These are phyloP conservation scores for Vulpes vulpes DNA, from an alignment of 2,113 vertebrate species.

Conservation along the genomic window DNA sequence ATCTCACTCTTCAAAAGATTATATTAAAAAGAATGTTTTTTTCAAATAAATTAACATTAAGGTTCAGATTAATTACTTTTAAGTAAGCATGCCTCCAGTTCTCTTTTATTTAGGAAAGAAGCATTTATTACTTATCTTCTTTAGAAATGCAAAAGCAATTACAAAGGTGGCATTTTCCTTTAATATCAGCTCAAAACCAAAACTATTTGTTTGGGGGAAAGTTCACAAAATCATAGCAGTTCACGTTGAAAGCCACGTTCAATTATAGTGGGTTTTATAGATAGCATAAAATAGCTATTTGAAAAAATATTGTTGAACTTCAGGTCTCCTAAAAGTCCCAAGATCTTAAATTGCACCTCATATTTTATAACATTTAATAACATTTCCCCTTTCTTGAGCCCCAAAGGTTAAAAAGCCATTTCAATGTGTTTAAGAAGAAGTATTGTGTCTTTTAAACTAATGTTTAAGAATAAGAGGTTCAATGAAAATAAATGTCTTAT, in stretches of 20 bases:
- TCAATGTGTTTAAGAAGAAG: slow-evolving; percentile 34
- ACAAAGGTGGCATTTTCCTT: background rate
- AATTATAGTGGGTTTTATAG: slow-evolving; percentile 44
- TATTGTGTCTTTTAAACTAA: slow-evolving; percentile 46
- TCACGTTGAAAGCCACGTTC: slow-evolving; percentile 41
- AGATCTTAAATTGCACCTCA: slow-evolving; percentile 55
- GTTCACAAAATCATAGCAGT: slow-evolving; percentile 37
- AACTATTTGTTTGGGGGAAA: slow-evolving; percentile 46
- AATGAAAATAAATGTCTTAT: slow-evolving; percentile 43
- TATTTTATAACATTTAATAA: slow-evolving; percentile 70
- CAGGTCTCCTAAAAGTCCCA: slow-evolving; percentile 50
- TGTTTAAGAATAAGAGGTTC: background rate
- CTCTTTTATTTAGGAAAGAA: slow-evolving; percentile 48
- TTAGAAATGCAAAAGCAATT: slow-evolving; percentile 52
- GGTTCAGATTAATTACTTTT: background rate
- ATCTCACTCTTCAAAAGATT: slow-evolving; percentile 25
- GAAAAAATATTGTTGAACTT: slow-evolving; percentile 60
- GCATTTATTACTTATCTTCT: background rate
- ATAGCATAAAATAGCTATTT: slow-evolving; percentile 54
- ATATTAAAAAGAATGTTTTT: background rate
- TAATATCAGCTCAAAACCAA: slow-evolving; percentile 41
- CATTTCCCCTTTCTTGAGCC: background rate
- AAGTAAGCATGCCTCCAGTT: background rate
- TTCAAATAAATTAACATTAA: background rate
- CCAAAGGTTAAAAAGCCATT: slow-evolving; percentile 33